Evolutionary conservation across 2,797 vertebrate genomes (phyloP).

Genomic region (Alcedo atthis): DNA sequence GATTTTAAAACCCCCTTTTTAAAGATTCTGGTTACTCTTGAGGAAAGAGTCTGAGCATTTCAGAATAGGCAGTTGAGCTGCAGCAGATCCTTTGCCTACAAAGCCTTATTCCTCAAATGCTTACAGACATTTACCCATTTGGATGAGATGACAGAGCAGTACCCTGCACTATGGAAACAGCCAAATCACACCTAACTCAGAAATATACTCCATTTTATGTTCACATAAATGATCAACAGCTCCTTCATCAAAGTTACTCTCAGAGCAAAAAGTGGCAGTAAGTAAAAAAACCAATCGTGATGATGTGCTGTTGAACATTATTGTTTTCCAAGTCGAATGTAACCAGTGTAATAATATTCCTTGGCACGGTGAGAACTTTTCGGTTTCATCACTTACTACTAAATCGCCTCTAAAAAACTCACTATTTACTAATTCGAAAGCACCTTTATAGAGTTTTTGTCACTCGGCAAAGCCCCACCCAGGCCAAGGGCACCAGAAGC

Average conservation of each 20-base stretch:
- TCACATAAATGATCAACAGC: background rate
- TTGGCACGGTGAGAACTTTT: background rate
- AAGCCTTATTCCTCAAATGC: background rate
- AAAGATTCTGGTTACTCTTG: background rate
- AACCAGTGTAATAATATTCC: background rate
- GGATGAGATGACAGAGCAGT: background rate
- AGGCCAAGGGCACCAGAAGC: background rate
- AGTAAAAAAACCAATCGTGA: fast-evolving
- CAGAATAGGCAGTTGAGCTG: background rate
- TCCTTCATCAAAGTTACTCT: background rate
- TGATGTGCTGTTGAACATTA: background rate
- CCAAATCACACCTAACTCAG: background rate
- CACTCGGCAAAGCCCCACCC: background rate
- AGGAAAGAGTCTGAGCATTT: background rate
- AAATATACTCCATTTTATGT: background rate
- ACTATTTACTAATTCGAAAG: background rate
- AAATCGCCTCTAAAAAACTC: background rate
- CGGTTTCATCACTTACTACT: background rate
- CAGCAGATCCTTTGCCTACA: background rate
- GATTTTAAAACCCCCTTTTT: no score
- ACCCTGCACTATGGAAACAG: fast-evolving
- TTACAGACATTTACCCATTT: background rate
- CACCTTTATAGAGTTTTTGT: fast-evolving
- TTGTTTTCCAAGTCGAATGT: background rate
- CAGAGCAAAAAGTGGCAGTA: background rate